A percentile compares a stretch with the other conserved stretches of the same genome.
These are phyloP conservation scores for Eristalis intricaria DNA, from an alignment of 2,888 invertebrate genomes.

Conservation along the genomic window DNA sequence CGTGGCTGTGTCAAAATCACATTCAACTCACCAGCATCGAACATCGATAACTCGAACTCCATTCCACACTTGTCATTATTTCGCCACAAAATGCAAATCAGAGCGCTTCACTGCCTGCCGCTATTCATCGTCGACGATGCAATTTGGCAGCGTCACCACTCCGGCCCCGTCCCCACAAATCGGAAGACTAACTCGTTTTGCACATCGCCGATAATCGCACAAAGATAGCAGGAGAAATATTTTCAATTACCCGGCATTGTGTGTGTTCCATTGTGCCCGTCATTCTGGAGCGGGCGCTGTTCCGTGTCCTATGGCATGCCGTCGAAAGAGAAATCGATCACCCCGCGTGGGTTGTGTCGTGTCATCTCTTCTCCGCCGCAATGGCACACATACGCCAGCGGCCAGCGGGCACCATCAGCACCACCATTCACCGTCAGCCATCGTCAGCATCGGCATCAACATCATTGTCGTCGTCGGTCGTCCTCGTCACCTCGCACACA, in stretches of 20 bases:
- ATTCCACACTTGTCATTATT: neutral
- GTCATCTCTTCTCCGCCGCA: conserved; percentile 1
- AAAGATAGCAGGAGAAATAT: conserved; percentile 55
- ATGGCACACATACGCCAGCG: conserved; percentile 19
- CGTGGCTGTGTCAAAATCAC: neutral
- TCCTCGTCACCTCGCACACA: conserved; percentile 1
- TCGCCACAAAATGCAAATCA: neutral
- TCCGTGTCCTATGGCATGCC: conserved; percentile 22
- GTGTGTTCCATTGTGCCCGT: neutral
- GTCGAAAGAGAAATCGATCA: conserved; percentile 43
- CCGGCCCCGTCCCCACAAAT: conserved; percentile 4
- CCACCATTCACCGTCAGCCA: neutral
- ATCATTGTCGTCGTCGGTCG: conserved; percentile 25
- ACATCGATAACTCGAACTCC: neutral
- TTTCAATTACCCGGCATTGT: conserved; percentile 54
- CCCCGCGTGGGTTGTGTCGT: conserved; percentile 8
- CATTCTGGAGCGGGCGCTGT: neutral
- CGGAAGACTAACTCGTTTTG: conserved; percentile 55
- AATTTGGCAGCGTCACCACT: neutral
- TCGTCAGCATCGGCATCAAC: conserved; percentile 2
- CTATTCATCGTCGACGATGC: neutral
- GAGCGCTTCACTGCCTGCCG: neutral
- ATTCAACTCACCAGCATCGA: neutral
- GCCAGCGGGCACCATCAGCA: neutral
- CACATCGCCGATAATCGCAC: conserved; percentile 59